Evolutionary conservation across 2,113 vertebrate genomes (phyloP), one percentile per base, ranked within the genome.

Genomic region (Neogobius melanostomus): DNA sequence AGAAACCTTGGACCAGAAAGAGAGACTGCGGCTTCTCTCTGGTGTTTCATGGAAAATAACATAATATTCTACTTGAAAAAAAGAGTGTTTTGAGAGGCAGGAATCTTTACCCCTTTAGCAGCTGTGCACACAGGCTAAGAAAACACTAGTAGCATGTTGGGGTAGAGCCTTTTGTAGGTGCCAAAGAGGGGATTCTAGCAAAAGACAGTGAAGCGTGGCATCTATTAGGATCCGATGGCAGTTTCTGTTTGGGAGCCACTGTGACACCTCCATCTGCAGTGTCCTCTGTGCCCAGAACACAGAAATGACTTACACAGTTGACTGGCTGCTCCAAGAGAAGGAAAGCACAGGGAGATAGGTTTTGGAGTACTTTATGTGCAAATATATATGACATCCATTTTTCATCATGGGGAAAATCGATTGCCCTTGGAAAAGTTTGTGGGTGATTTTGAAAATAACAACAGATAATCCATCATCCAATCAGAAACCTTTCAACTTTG

Each of bases 1-100:
- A 83, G 79, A 71, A 71, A 80, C 72, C 51, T 68, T 82, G 80
- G 81, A 82, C 48, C 53, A 5, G 28, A 73, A 69, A 82, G 67
- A 65, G 69, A 36, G 66, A 66, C 65, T 68, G 68, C 53, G 74
- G 66, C 61, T 61, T 8, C 42, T 63, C 69, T 74, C 71, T 79
- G 67, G 64, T 74, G 79, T 76, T 75, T 71, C 59, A 59, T 64
- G 74, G 64, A 87, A 72, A 85, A 85, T 61, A 81, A 77, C 48
- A 57, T 84, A 83, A 76, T 87, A 83, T 62, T 21, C 71, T 74
- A 80, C 80, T 74, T 15, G 73, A 68, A 69, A 76, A 75, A 69
- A 76, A 69, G 76, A 86, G 85, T 83, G 72, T 64, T 75, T 82
- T 83, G 73, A 8, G 75, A 76, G 69, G 63, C 66, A 74, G 45